Evolutionary conservation across 2,797 vertebrate species (phyloP).

Genomic region (Brachyrhaphis roseni): DNA sequence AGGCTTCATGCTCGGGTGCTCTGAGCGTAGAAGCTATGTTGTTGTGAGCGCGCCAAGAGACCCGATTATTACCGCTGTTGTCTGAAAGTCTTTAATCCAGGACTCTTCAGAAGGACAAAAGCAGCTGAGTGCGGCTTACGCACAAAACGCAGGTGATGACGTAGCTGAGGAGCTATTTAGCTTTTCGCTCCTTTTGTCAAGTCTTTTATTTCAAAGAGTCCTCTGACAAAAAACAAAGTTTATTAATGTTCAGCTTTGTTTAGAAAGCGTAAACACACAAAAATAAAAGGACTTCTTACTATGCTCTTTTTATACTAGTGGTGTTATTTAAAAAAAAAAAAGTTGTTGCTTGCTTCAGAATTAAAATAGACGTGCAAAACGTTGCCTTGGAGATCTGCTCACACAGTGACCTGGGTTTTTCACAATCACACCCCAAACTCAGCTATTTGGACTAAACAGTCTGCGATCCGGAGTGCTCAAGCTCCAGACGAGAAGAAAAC

Average conservation of each 20-base stretch:
- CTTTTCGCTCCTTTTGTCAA: background rate
- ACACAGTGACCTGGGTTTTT: background rate
- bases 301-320: background rate
- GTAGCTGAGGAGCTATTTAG: slow-evolving; percentile 5
- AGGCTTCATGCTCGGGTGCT: slow-evolving; percentile 10
- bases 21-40: background rate
- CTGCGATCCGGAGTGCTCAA: background rate
- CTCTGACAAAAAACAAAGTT: background rate
- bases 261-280: background rate
- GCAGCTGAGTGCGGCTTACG: background rate
- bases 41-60: background rate
- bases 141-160: slow-evolving; percentile 23
- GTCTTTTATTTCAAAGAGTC: background rate
- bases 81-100: slow-evolving; percentile 12
- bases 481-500: background rate
- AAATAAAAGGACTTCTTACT: background rate
- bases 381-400: background rate
- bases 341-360: background rate
- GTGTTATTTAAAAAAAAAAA: background rate
- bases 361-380: background rate
- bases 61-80: background rate
- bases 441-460: background rate
- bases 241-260: background rate
- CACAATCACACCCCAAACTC: slow-evolving; percentile 2
- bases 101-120: slow-evolving; percentile 9